phyloP scores from a whole-genome alignment of 2,113 vertebrate species.

The Serilophus lunatus region DNA sequence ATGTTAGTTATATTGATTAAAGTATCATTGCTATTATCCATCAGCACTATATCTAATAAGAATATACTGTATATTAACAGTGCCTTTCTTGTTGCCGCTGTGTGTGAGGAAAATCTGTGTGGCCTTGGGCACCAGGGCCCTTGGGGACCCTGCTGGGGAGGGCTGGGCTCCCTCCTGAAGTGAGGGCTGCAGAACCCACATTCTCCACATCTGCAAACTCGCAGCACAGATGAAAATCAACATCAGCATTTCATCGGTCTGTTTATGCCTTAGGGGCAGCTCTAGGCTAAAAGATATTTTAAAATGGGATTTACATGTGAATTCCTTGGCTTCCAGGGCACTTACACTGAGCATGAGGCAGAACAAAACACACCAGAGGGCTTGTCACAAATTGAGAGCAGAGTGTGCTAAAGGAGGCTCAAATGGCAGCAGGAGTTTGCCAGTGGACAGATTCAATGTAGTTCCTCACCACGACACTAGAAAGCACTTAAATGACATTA shows the following conservation, averaged over 20 bases:
- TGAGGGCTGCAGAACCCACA: rapidly evolving
- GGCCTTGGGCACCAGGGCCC: rapidly evolving
- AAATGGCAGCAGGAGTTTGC: not conserved
- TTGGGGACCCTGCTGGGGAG: rapidly evolving
- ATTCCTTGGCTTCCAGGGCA: not conserved
- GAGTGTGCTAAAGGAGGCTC: not conserved
- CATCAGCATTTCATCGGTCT: not conserved
- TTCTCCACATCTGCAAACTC: not conserved
- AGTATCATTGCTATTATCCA: not conserved
- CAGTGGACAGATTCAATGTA: not conserved
- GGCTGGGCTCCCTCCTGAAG: not conserved
- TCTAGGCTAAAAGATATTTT: not conserved
- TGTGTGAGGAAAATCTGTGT: rapidly evolving
- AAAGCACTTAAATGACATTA: not conserved
- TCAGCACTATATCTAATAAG: not conserved
- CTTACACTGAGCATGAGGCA: not conserved
- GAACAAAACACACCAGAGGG: not conserved
- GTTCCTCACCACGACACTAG: not conserved
- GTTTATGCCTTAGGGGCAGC: not conserved
- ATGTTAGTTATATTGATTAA: not conserved
- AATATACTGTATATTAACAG: rapidly evolving
- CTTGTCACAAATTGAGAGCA: not conserved
- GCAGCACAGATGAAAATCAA: not conserved
- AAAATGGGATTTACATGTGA: not conserved
- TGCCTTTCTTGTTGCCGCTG: not conserved